Evolutionary conservation across 2,113 vertebrate genomes (phyloP), one percentile per base, ranked within the genome.

Genomic region (Diglossa brunneiventris): DNA sequence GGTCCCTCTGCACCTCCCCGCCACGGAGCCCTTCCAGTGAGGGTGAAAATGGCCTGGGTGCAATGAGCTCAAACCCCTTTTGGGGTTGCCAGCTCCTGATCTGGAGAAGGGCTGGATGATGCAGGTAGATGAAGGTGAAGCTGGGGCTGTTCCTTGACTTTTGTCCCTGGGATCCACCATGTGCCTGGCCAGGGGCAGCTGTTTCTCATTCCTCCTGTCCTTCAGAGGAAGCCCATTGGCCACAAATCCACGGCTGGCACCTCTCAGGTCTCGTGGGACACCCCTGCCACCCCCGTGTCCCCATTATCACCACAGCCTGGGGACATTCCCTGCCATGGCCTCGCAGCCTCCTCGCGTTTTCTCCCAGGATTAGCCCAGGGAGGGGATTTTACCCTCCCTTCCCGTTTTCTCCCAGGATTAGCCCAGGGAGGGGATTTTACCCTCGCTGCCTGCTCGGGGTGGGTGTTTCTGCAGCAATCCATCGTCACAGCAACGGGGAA

Each of bases 11-110:
- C 66, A 7, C 24, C 67, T 55, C 42, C 27, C 1, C 11, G 2
- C 14, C 10, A 0, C 0, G 11, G 68, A 26, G 30, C 22, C 63
- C 17, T 76, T 6, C 35, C 33, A 0, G 3, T 0, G 8, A 30
- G 35, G 55, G 10, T 37, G 52, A 17, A 35, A 13, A 27, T 0
- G 2, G 24, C 47, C 23, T 1, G 24, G 59, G 23, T 0, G 7
- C 13, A 7, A 12, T 1, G 5, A 53, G 18, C 28, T 24, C 70
- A 12, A 58, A 62, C 1, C 5, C 9, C 0, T 49, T 49, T 5
- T 9, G 69, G 41, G 21, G 22, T 53, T 83, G 24, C 21, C 59
- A 61, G 19, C 27, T 59, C 37, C 55, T 41, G 69, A 3, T 6
- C 44, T 47, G 44, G 27, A 83, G 41, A 39, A 66, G 16, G 19